Conservation (phyloP, 2,888 invertebrate species). For the Helobdella robusta region DNA sequence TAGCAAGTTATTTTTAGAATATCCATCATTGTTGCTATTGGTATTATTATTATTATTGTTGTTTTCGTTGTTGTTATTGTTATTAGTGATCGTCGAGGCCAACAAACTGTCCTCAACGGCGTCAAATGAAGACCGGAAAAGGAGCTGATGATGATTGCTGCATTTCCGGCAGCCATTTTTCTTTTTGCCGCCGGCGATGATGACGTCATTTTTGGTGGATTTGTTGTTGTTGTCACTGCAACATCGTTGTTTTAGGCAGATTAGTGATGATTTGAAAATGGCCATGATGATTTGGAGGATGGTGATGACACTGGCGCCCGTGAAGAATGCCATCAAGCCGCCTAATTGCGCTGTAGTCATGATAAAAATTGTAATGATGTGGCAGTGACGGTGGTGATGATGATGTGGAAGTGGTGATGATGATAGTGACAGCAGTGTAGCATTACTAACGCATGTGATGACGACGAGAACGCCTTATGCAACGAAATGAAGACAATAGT, state of each 20-base stretch:
- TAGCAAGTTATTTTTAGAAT: neutral
- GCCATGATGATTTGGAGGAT: slow-evolving; percentile 24
- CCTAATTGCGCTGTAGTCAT: slow-evolving; percentile 30
- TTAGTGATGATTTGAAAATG: slow-evolving; percentile 7
- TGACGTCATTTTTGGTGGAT: too few species aligned
- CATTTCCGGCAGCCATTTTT: too few species aligned
- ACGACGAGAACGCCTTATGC: too few species aligned
- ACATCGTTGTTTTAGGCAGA: neutral
- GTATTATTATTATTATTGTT: neutral
- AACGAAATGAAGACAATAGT: too few species aligned
- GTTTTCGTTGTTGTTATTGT: neutral
- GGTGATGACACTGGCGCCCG: slow-evolving; percentile 30
- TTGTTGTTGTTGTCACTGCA: neutral
- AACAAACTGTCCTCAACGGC: slow-evolving; percentile 11
- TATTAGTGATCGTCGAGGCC: neutral
- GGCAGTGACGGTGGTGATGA: too few species aligned
- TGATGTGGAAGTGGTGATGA: too few species aligned
- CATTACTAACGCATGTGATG: too few species aligned
- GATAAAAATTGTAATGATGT: too few species aligned
- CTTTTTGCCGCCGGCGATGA: too few species aligned
- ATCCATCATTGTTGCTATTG: neutral
- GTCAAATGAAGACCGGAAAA: slow-evolving; percentile 6
- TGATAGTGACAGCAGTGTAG: too few species aligned
- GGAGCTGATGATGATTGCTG: slow-evolving; percentile 11
- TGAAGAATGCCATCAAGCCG: slow-evolving; percentile 30